Evolutionary conservation across 2,113 vertebrate genomes (phyloP).

Genomic region (Propithecus coquereli): DNA sequence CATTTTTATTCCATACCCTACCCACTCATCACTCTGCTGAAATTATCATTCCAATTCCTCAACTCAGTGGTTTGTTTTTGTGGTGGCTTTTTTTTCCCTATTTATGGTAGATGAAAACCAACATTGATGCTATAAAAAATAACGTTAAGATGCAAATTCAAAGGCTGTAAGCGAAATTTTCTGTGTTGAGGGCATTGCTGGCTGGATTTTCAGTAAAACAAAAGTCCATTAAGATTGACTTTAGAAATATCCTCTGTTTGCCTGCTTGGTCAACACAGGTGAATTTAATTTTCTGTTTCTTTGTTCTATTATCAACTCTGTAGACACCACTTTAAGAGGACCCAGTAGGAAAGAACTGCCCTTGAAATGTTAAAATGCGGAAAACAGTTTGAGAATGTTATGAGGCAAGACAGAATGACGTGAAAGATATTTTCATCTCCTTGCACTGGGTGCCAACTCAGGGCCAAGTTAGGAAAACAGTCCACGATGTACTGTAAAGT

Average conservation of each 20-base stretch:
- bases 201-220: neutral
- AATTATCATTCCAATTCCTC: conserved; percentile 47
- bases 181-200: conserved; percentile 25
- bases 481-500: conserved; percentile 19
- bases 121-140: conserved; percentile 46
- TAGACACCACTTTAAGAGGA: neutral
- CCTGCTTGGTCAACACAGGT: neutral
- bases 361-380: conserved; percentile 38
- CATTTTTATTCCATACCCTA: conserved; percentile 24
- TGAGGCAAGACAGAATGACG: conserved; percentile 59
- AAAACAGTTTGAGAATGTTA: conserved; percentile 67
- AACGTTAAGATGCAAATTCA: conserved; percentile 29
- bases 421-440: conserved; percentile 71
- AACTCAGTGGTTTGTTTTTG: conserved; percentile 34
- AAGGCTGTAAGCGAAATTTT: conserved; percentile 15
- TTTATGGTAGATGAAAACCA: conserved; percentile 49
- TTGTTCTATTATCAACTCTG: neutral
- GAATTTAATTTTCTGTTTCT: conserved; percentile 28
- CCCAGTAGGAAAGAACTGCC: neutral
- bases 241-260: conserved; percentile 7
- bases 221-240: neutral
- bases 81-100: neutral
- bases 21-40: conserved; percentile 27
- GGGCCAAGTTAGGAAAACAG: conserved; percentile 52
- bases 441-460: conserved; percentile 26